Conservation (phyloP, 2,888 invertebrate species). For the Cybosia mesomella region DNA sequence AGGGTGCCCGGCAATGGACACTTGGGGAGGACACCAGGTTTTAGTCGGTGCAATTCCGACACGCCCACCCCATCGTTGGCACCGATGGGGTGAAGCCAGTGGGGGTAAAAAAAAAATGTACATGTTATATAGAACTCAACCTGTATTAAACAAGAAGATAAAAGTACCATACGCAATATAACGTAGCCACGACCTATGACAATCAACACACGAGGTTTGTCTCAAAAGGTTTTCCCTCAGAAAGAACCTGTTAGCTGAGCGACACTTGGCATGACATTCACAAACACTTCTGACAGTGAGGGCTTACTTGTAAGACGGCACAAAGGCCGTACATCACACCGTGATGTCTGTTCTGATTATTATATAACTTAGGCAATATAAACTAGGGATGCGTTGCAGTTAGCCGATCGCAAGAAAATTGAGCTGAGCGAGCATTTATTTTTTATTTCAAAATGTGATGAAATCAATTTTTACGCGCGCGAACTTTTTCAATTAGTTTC, state of each 20-base stretch:
- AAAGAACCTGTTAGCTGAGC: slow-evolving; percentile 60
- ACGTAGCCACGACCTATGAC: slow-evolving; percentile 11
- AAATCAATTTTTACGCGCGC: no score
- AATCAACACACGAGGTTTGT: slow-evolving; percentile 43
- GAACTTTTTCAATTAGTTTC: no score
- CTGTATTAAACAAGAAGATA: neutral
- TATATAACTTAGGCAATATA: neutral
- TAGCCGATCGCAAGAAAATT: no score
- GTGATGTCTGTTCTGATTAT: slow-evolving; percentile 1
- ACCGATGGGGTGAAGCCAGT: no score
- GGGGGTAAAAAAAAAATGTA: no score
- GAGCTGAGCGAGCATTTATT: no score
- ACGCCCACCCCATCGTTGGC: no score
- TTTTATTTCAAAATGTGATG: no score
- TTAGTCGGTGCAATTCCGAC: no score
- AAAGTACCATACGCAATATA: neutral
- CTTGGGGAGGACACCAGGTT: no score
- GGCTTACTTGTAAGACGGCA: slow-evolving; percentile 59
- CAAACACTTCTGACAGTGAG: slow-evolving; percentile 62
- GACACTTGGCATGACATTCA: slow-evolving; percentile 59
- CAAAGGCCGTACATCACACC: slow-evolving; percentile 57
- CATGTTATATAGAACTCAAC: neutral
- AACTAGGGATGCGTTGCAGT: no score
- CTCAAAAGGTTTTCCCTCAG: slow-evolving; percentile 54
- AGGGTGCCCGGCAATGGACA: no score